Percentiles rank a stretch among this genome's conserved stretches.
Conservation (phyloP, 2,797 vertebrate species). For the Hapalemur alaotrensis region DNA sequence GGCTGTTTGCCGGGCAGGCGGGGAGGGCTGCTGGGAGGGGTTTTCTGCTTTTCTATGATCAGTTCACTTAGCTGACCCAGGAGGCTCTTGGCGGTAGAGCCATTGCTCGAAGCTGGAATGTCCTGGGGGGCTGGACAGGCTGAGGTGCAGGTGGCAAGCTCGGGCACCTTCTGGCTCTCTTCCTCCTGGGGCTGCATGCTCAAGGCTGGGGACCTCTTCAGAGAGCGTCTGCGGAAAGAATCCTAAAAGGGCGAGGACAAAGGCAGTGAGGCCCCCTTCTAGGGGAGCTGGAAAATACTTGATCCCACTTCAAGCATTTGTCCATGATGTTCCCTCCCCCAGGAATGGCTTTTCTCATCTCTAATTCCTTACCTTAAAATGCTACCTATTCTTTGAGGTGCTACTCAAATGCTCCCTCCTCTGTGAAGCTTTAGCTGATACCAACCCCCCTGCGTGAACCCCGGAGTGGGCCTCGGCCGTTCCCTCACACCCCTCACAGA, state of each 20-base stretch:
- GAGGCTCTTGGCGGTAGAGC: constrained; percentile 2
- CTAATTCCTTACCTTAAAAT: neutral
- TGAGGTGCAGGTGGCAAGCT: neutral
- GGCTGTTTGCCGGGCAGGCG: constrained; percentile 25
- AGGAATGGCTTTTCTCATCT: neutral
- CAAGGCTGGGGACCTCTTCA: constrained; percentile 56
- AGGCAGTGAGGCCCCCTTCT: neutral
- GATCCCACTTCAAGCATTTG: neutral
- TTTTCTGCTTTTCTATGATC: constrained; percentile 58
- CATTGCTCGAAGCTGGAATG: neutral
- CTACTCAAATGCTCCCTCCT: neutral
- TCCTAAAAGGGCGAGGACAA: constrained; percentile 75
- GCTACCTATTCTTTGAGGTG: neutral
- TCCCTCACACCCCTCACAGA: neutral
- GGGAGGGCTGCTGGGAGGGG: neutral
- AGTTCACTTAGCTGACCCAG: neutral
- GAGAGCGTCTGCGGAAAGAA: constrained; percentile 71
- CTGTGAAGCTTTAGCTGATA: neutral
- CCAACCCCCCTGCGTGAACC: rapidly evolving
- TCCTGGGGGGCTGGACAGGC: neutral
- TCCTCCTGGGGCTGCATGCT: constrained; percentile 60
- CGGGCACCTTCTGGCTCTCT: neutral
- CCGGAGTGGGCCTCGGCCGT: neutral
- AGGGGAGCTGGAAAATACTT: neutral
- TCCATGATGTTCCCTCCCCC: neutral